Conservation (phyloP, 2,888 invertebrate species). For the Chrysotoxum bicinctum region DNA sequence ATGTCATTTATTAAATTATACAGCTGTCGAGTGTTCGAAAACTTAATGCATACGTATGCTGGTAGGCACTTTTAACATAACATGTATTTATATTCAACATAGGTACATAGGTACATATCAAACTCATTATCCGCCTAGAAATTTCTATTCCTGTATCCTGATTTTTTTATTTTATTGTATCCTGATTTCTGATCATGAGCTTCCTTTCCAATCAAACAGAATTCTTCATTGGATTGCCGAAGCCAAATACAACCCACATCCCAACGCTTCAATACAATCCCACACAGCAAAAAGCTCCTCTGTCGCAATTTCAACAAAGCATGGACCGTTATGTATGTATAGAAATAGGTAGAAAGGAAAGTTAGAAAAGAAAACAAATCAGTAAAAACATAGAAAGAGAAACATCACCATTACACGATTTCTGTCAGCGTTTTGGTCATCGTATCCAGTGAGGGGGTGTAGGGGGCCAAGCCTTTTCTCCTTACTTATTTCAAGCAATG, state of each 20-base stretch:
- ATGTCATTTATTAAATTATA: too few relatives aligned
- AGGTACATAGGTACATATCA: not conserved
- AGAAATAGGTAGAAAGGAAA: not conserved
- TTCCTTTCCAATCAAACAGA: not conserved
- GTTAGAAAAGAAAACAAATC: not conserved
- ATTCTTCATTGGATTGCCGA: not conserved
- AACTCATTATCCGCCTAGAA: not conserved
- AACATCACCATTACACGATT: not conserved
- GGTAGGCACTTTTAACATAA: not conserved
- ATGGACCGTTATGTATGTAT: not conserved
- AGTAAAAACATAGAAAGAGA: conserved; percentile 20
- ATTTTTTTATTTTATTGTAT: too few relatives aligned
- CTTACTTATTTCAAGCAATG: not conserved
- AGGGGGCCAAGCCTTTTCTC: not conserved
- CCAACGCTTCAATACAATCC: not conserved
- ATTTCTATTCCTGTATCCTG: not conserved
- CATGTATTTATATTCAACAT: not conserved
- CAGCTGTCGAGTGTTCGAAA: not conserved
- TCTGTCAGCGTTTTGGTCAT: not conserved
- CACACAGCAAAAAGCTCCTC: conserved; percentile 13
- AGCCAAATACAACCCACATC: not conserved
- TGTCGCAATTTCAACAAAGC: not conserved
- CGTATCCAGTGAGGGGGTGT: not conserved
- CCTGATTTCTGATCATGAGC: conserved; percentile 5
- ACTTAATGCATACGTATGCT: not conserved